Percentiles rank a stretch among this genome's conserved stretches.
Conservation (phyloP, 1,140 invertebrate species). For the Tetramorium alpestre region DNA sequence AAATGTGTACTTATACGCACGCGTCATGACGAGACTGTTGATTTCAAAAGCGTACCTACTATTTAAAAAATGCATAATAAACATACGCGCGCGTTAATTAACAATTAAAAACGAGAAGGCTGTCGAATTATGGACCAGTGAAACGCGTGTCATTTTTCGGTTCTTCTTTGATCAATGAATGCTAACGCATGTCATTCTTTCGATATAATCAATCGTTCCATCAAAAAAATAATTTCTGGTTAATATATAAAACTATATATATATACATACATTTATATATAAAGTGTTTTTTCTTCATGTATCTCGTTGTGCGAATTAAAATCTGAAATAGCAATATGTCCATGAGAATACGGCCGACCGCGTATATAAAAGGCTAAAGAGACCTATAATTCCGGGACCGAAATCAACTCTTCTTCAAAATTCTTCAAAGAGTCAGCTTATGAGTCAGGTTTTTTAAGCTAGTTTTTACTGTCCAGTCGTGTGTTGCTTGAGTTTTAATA, state of each 20-base stretch:
- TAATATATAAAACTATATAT: background rate
- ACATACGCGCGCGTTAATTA: slow-evolving; percentile 1
- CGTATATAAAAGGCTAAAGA: background rate
- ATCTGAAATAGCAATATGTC: background rate
- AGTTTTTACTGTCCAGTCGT: slow-evolving; percentile 78
- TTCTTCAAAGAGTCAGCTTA: slow-evolving; percentile 80
- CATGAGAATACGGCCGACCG: background rate
- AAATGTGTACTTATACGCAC: slow-evolving; percentile 63
- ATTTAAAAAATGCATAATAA: background rate
- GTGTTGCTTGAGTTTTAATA: slow-evolving; percentile 82
- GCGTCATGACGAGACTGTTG: slow-evolving; percentile 17
- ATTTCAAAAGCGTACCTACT: slow-evolving; percentile 27
- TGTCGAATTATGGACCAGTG: slow-evolving; percentile 22
- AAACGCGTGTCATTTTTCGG: slow-evolving; percentile 25
- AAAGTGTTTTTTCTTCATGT: background rate
- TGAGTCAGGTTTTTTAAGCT: slow-evolving; percentile 73
- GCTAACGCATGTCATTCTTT: slow-evolving; percentile 36
- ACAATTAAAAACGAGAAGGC: slow-evolving; percentile 13
- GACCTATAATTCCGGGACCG: slow-evolving; percentile 7
- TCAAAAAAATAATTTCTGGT: background rate
- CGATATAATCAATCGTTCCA: slow-evolving; percentile 3
- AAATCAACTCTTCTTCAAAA: slow-evolving; percentile 73
- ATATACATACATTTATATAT: background rate
- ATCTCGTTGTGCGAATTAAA: background rate
- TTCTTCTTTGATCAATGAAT: slow-evolving; percentile 55